These are phyloP conservation scores for Ophion ellenae DNA, from an alignment of 2,888 invertebrate species.

Conservation along the genomic window DNA sequence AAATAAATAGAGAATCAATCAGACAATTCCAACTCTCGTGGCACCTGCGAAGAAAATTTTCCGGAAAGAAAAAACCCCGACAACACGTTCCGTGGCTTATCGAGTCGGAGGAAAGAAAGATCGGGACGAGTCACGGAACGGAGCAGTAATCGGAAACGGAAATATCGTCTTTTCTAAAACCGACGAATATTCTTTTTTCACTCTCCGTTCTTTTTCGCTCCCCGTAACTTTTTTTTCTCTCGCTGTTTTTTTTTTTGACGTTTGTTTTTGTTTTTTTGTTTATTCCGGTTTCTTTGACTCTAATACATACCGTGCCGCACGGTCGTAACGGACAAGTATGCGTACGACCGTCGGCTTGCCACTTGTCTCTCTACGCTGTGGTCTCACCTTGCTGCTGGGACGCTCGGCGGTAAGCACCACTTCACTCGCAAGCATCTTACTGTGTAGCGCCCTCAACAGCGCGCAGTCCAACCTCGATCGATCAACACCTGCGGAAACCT, in stretches of 20 bases:
- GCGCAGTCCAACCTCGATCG: slow-evolving; percentile 67
- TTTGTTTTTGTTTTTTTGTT: slow-evolving; percentile 20
- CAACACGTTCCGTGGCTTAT: not conserved
- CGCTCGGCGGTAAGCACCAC: slow-evolving; percentile 76
- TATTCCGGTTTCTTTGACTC: slow-evolving; percentile 66
- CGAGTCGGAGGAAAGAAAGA: slow-evolving; percentile 15
- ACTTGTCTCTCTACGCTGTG: slow-evolving; percentile 82
- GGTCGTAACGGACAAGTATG: slow-evolving; percentile 72
- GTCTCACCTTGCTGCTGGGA: slow-evolving; percentile 83
- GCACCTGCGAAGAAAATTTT: slow-evolving; percentile 54
- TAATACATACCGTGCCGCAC: slow-evolving; percentile 82
- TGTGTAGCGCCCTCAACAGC: slow-evolving; percentile 72
- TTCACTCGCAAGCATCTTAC: slow-evolving; percentile 75
- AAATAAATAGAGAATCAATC: slow-evolving; percentile 67
- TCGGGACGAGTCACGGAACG: not conserved
- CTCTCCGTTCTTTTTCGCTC: slow-evolving; percentile 32
- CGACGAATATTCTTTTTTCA: slow-evolving; percentile 17
- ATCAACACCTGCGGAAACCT: slow-evolving; percentile 82
- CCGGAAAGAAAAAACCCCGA: not conserved
- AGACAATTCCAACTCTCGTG: slow-evolving; percentile 59
- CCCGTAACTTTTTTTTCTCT: slow-evolving; percentile 7
- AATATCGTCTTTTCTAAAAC: not conserved
- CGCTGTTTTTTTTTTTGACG: not conserved
- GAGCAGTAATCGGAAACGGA: not conserved
- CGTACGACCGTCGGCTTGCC: slow-evolving; percentile 78